These are phyloP conservation scores for Gasteruption jaculator DNA, from an alignment of 2,888 invertebrate species.

Conservation along the genomic window DNA sequence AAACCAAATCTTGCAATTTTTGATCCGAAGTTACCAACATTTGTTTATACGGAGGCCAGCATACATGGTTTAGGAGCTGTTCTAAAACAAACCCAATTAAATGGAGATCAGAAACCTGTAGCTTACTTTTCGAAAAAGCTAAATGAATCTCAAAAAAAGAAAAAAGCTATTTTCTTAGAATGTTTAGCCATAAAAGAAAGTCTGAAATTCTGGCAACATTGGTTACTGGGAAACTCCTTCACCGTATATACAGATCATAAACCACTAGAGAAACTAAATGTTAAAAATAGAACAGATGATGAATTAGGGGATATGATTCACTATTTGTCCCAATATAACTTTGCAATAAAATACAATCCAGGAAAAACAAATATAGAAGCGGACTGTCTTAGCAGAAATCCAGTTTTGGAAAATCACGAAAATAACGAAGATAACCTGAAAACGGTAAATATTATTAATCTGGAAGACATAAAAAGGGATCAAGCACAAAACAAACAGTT, in stretches of 20 bases:
- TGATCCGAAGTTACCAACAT: constrained; percentile 27
- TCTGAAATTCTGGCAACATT: constrained; percentile 28
- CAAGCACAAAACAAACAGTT: constrained; percentile 17
- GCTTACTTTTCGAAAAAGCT: constrained; percentile 23
- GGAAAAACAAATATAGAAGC: constrained; percentile 25
- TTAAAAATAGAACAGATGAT: constrained; percentile 28
- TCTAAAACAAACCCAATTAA: constrained; percentile 23
- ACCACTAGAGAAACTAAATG: constrained; percentile 26
- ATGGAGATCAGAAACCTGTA: constrained; percentile 19
- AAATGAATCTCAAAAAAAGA: constrained; percentile 18
- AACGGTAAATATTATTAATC: constrained; percentile 22
- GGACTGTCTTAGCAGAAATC: constrained; percentile 24
- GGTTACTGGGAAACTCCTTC: constrained; percentile 19
- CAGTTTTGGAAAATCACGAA: constrained; percentile 21
- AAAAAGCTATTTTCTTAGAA: constrained; percentile 27
- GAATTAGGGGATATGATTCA: constrained; percentile 27
- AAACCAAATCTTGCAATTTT: constrained; percentile 30
- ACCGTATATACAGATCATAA: constrained; percentile 21
- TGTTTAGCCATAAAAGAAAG: constrained; percentile 28
- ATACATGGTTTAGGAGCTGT: constrained; percentile 25
- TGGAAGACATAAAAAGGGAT: constrained; percentile 21
- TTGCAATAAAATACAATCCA: constrained; percentile 25
- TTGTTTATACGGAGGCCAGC: constrained; percentile 31
- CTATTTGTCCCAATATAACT: constrained; percentile 27
- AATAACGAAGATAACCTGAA: constrained; percentile 21